Evolutionary conservation across 2,113 vertebrate species (phyloP).

Genomic region (Oncorhynchus tshawytscha): DNA sequence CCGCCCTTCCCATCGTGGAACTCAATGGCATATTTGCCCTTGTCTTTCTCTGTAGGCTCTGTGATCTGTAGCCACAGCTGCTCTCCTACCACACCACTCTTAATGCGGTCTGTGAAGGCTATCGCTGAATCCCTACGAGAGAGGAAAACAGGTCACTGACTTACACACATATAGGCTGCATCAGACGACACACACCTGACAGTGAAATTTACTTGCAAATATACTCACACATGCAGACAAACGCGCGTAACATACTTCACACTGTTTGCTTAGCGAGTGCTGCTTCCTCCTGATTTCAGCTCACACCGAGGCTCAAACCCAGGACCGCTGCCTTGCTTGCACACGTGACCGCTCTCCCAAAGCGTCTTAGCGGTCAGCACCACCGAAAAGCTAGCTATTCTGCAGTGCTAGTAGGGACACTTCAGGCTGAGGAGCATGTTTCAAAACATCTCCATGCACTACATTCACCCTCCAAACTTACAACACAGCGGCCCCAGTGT

Average conservation of each 20-base stretch:
- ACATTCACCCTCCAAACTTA: too few species aligned
- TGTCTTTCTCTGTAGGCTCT: conserved; percentile 93
- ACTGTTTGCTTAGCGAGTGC: too few species aligned
- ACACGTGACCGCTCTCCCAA: too few species aligned
- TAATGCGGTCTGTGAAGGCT: conserved; percentile 89
- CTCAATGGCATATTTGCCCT: conserved; percentile 91
- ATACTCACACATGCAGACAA: neutral
- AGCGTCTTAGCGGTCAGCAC: too few species aligned
- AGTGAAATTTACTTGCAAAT: neutral
- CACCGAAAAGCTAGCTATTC: too few species aligned
- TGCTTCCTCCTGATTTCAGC: too few species aligned
- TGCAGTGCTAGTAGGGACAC: too few species aligned
- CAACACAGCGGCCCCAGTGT: too few species aligned
- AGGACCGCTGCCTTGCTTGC: too few species aligned
- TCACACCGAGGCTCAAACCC: too few species aligned
- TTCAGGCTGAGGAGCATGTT: too few species aligned
- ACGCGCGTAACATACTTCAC: neutral
- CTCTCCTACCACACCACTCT: conserved; percentile 92
- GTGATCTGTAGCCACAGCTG: conserved; percentile 97
- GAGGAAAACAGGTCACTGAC: conserved; percentile 5
- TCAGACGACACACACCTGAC: neutral
- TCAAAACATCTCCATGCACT: conserved; percentile 71
- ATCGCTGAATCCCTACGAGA: conserved; percentile 82
- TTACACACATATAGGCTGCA: neutral
- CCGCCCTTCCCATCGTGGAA: conserved; percentile 89